phyloP scores from a whole-genome alignment of 2,797 vertebrate genomes.

The Austrolebias charrua region DNA sequence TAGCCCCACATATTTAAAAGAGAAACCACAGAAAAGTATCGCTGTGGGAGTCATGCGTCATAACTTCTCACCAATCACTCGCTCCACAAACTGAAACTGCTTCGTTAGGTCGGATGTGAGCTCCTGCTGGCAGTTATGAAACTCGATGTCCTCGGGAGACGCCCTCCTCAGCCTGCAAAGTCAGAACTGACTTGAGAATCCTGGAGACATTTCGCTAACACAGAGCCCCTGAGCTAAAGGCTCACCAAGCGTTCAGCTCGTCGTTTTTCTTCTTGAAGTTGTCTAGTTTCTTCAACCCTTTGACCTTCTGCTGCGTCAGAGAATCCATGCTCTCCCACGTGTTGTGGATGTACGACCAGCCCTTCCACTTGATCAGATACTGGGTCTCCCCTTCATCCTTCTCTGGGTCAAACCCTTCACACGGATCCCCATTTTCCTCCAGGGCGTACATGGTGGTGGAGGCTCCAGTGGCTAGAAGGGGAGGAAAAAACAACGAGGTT shows the following conservation, averaged over 20 bases:
- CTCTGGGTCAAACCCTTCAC: conserved; percentile 85
- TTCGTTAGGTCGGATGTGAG: conserved; percentile 91
- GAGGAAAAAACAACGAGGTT: neutral
- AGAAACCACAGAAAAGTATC: too few relatives aligned
- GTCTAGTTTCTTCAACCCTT: conserved; percentile 95
- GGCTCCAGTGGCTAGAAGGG: conserved; percentile 84
- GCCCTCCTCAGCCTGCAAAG: conserved; percentile 87
- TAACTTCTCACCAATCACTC: conserved; percentile 88
- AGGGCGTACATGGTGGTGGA: conserved; percentile 89
- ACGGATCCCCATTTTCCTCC: conserved; percentile 90
- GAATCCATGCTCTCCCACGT: conserved; percentile 99
- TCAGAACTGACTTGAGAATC: neutral
- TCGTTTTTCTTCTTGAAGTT: conserved; percentile 98
- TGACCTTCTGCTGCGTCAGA: conserved; percentile 93
- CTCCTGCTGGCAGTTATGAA: conserved; percentile 97
- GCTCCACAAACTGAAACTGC: conserved; percentile 96
- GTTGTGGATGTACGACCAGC: conserved; percentile 98
- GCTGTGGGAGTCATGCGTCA: too few relatives aligned
- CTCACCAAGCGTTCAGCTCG: conserved; percentile 92
- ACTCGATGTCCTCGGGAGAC: conserved; percentile 95
- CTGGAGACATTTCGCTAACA: neutral
- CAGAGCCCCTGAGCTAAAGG: neutral
- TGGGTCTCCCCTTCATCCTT: conserved; percentile 91
- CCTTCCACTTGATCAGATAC: conserved; percentile 98
- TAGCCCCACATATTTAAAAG: too few relatives aligned